Conservation (phyloP, 2,797 vertebrate species). For the Acipenser oxyrinchus region DNA sequence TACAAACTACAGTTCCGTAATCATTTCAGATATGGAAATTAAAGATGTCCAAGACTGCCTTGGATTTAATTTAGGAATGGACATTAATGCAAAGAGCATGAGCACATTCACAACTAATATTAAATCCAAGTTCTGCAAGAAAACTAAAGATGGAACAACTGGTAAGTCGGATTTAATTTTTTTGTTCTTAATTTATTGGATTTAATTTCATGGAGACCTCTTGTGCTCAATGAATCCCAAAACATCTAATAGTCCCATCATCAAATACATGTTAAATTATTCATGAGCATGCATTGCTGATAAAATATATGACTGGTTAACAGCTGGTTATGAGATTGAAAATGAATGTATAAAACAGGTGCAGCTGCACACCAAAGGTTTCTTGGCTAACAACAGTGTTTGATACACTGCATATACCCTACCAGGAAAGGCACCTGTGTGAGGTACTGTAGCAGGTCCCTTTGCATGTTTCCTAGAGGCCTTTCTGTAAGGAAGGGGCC, state of each 20-base stretch:
- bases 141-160: not conserved
- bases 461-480: too few relatives aligned
- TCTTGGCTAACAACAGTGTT: too few relatives aligned
- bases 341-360: too few relatives aligned
- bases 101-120: rapidly evolving
- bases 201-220: too few relatives aligned
- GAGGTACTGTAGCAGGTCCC: too few relatives aligned
- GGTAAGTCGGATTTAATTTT: constrained; percentile 27
- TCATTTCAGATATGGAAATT: constrained; percentile 43
- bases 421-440: too few relatives aligned
- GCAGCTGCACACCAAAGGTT: too few relatives aligned
- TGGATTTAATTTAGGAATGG: constrained; percentile 26
- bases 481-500: too few relatives aligned
- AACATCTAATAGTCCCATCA: too few relatives aligned
- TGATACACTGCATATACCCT: too few relatives aligned
- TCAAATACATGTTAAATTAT: not conserved
- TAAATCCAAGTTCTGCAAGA: not conserved
- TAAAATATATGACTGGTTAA: not conserved
- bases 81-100: rapidly evolving
- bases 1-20: too few relatives aligned
- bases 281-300: not conserved
- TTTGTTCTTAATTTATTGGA: not conserved
- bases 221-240: too few relatives aligned
- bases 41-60: constrained; percentile 39
- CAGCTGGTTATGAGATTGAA: not conserved